Percentiles rank a stretch among this genome's conserved stretches.
Evolutionary conservation across 2,113 vertebrate genomes (phyloP).

Genomic region (Stegastes partitus): DNA sequence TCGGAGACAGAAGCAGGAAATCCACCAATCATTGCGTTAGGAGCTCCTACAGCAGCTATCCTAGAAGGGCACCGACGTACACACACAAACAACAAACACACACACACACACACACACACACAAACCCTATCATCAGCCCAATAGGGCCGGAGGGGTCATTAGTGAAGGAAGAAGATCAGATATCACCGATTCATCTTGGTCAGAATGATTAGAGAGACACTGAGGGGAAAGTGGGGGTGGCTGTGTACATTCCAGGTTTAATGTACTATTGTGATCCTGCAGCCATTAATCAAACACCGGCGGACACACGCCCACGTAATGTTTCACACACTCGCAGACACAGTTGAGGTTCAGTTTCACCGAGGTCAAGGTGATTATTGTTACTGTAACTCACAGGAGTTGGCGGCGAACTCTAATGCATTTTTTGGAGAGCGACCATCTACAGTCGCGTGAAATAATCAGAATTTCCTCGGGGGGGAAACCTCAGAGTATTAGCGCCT

Average conservation of each 20-base stretch:
- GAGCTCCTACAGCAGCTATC: conserved; percentile 61
- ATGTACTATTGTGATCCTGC: conserved; percentile 76
- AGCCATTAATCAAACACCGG: conserved; percentile 76
- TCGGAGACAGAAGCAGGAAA: conserved; percentile 76
- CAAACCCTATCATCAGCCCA: conserved; percentile 49
- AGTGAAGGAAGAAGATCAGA: conserved; percentile 80
- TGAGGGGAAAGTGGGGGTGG: conserved; percentile 38
- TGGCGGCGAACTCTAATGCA: conserved; percentile 19
- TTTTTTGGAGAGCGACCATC: conserved; percentile 9
- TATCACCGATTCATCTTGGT: conserved; percentile 82
- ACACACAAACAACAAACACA: conserved; percentile 47
- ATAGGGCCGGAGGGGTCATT: conserved; percentile 72
- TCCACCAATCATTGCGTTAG: conserved; percentile 75
- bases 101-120: conserved; percentile 47
- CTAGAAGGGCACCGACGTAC: conserved; percentile 39
- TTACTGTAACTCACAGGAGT: conserved; percentile 50
- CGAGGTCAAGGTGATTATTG: conserved; percentile 69
- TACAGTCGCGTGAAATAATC: not conserved
- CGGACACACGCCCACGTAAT: conserved; percentile 47
- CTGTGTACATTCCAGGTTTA: conserved; percentile 72
- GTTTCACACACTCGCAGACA: conserved; percentile 33
- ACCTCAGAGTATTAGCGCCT: not conserved
- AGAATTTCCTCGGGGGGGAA: not conserved
- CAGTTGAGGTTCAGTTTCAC: conserved; percentile 41
- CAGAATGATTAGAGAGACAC: conserved; percentile 71